Evolutionary conservation across 2,113 vertebrate species (phyloP).

Genomic region (Smithornis capensis): DNA sequence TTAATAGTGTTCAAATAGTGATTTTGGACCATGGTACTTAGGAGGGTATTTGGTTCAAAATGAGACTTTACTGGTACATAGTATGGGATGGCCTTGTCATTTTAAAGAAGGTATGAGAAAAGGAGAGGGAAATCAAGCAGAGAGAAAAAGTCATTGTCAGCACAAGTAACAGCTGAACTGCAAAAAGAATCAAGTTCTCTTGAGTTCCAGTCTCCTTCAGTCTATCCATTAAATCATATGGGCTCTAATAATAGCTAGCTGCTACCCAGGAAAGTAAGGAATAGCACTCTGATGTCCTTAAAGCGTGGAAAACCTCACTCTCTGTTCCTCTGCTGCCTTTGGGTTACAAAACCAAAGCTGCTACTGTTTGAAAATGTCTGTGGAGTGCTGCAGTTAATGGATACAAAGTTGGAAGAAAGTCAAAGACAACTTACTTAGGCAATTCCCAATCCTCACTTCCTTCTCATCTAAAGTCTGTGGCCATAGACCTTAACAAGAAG

Average conservation of each 20-base stretch:
- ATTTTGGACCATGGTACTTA: neutral
- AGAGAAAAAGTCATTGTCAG: neutral
- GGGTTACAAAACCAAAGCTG: neutral
- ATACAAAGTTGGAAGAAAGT: neutral
- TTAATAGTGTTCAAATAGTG: neutral
- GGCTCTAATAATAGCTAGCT: slow-evolving; percentile 24
- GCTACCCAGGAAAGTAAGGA: neutral
- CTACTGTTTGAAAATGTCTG: neutral
- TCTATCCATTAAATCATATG: neutral
- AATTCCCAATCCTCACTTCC: neutral
- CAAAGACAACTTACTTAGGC: neutral
- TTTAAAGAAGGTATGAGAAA: neutral
- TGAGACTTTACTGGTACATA: neutral
- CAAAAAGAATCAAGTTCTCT: neutral
- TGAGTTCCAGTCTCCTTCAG: neutral
- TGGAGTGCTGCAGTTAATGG: neutral
- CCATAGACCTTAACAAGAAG: neutral
- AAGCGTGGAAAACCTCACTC: neutral
- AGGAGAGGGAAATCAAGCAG: neutral
- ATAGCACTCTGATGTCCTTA: neutral
- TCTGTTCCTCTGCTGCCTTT: neutral
- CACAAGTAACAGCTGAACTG: slow-evolving; percentile 7
- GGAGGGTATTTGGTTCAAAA: neutral
- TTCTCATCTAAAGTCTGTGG: neutral
- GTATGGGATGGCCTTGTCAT: neutral